These are phyloP conservation scores for Grammomys surdaster DNA, from an alignment of 2,113 vertebrate species.

Conservation along the genomic window DNA sequence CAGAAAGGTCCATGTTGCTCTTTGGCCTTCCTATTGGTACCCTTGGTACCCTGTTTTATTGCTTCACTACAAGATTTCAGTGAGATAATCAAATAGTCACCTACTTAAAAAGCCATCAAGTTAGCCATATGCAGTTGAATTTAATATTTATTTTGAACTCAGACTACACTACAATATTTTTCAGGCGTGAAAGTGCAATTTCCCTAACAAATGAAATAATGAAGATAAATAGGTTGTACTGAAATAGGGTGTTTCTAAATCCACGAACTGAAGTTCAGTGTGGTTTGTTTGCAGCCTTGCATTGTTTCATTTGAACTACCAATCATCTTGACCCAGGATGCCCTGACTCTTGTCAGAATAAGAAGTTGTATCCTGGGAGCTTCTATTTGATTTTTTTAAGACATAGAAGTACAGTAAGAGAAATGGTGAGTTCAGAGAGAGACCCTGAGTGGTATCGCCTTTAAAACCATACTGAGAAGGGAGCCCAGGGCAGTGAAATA, in stretches of 20 bases:
- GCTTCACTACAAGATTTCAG: neutral
- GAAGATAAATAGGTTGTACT: neutral
- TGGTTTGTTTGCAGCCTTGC: neutral
- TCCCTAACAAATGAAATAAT: slow-evolving; percentile 40
- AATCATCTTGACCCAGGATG: slow-evolving; percentile 36
- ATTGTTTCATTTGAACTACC: neutral
- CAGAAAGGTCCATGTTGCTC: neutral
- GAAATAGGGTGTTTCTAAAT: slow-evolving; percentile 34
- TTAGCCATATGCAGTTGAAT: slow-evolving; percentile 24
- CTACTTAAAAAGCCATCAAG: slow-evolving; percentile 11
- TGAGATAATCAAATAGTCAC: slow-evolving; percentile 46
- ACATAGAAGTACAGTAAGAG: neutral
- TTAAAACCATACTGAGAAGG: slow-evolving; percentile 35
- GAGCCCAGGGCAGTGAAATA: neutral
- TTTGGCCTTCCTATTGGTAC: neutral
- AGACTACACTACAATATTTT: slow-evolving; percentile 7
- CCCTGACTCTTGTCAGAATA: neutral
- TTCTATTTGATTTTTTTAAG: slow-evolving; percentile 37
- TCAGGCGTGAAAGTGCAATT: slow-evolving; percentile 25
- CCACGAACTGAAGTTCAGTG: neutral
- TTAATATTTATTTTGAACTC: slow-evolving; percentile 45
- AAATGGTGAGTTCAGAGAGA: slow-evolving; percentile 47
- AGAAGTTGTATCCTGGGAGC: neutral
- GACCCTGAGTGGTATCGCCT: neutral
- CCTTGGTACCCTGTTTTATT: neutral